Percentiles rank a stretch among this genome's conserved stretches.
Evolutionary conservation across 2,888 invertebrate genomes (phyloP).

Genomic region (Meiosimyza platycephala): DNA sequence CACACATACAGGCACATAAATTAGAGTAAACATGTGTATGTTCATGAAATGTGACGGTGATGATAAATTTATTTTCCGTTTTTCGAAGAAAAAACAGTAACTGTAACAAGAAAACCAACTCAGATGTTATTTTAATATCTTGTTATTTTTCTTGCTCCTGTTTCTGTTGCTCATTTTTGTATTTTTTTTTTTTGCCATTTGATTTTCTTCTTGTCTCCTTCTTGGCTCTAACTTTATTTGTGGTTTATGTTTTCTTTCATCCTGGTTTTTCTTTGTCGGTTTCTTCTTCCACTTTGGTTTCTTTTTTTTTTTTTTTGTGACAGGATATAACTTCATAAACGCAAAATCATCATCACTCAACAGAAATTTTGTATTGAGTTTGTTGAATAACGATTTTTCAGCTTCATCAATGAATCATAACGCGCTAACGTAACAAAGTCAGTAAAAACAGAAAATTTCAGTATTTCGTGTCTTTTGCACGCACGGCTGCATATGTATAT

Average conservation of each 20-base stretch:
- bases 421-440: background rate
- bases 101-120: no score
- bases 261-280: background rate
- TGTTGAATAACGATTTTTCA: conserved; percentile 7
- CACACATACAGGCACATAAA: background rate
- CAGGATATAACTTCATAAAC: conserved; percentile 8
- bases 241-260: background rate
- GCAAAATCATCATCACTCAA: conserved; percentile 13
- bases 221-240: background rate
- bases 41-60: conserved; percentile 6
- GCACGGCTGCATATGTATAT: no score
- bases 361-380: conserved; percentile 13
- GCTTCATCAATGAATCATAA: conserved; percentile 18
- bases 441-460: no score
- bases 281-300: background rate
- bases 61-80: conserved; percentile 14
- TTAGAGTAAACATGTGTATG: background rate
- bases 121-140: no score
- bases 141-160: no score
- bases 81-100: background rate
- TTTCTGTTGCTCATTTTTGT: no score
- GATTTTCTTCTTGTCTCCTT: background rate
- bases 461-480: no score
- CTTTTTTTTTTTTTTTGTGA: background rate
- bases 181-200: no score